Evolutionary conservation across 2,797 vertebrate species (phyloP).

Genomic region (Acanthis flammea): DNA sequence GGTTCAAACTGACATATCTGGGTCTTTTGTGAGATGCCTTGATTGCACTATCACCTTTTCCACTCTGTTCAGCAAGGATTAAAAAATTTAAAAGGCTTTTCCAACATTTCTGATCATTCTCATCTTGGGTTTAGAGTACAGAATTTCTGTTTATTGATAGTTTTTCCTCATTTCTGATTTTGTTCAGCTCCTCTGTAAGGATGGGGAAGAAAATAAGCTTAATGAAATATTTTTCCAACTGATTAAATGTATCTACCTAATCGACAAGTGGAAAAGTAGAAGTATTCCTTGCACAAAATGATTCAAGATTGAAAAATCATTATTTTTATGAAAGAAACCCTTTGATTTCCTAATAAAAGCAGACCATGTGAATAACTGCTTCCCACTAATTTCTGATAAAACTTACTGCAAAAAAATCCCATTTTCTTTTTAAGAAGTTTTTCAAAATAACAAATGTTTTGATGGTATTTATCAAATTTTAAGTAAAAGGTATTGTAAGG

Average conservation of each 20-base stretch:
- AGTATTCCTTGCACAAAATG: neutral
- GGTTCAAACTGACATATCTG: neutral
- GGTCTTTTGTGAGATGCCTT: neutral
- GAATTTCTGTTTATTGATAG: neutral
- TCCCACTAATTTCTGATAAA: neutral
- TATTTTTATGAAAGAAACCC: neutral
- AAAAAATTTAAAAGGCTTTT: neutral
- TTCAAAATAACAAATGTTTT: neutral
- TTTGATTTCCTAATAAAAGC: conserved; percentile 39
- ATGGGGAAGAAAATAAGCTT: neutral
- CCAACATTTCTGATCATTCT: neutral
- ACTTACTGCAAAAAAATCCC: neutral
- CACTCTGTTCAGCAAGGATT: neutral
- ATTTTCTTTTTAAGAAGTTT: neutral
- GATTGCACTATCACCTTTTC: neutral
- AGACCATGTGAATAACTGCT: conserved; percentile 9
- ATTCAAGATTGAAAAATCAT: neutral
- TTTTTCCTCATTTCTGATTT: neutral
- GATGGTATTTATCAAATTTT: neutral
- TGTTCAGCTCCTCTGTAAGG: neutral
- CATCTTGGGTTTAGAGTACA: neutral
- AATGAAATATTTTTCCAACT: conserved; percentile 8
- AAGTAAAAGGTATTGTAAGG: neutral
- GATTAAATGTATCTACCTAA: neutral
- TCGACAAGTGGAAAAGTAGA: neutral